Evolutionary conservation across 2,113 vertebrate genomes (phyloP).

Genomic region (Anser cygnoides): DNA sequence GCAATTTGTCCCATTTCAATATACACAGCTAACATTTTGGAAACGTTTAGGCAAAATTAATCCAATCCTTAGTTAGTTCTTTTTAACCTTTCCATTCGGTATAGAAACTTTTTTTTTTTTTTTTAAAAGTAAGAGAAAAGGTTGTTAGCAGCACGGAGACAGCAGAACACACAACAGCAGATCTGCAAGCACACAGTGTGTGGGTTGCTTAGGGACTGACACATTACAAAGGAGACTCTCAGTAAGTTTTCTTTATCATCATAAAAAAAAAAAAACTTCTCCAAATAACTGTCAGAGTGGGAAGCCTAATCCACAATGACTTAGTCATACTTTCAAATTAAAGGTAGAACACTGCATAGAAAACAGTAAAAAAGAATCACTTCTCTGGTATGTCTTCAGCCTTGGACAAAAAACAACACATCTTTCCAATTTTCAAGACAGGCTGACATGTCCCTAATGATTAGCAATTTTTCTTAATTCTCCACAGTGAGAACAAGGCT

Average conservation of each 20-base stretch:
- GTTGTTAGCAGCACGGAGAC: background rate
- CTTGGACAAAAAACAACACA: conserved; percentile 4
- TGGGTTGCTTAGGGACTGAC: conserved; percentile 22
- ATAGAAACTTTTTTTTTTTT: background rate
- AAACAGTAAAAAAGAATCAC: background rate
- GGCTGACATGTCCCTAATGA: conserved; percentile 11
- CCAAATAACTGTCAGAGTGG: conserved; percentile 35
- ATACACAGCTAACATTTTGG: background rate
- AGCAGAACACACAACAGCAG: background rate
- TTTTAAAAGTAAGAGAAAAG: background rate
- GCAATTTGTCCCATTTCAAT: background rate
- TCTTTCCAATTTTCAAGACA: conserved; percentile 17
- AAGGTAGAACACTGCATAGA: background rate
- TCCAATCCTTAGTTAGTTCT: background rate
- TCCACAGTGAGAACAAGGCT: conserved; percentile 10
- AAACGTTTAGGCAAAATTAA: background rate
- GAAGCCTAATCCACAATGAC: conserved; percentile 29
- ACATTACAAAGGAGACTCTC: conserved; percentile 13
- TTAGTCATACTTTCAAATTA: conserved; percentile 53
- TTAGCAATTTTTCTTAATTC: conserved; percentile 49
- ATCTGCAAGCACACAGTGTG: background rate
- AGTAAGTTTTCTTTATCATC: conserved; percentile 18
- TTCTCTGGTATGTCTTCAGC: conserved; percentile 14
- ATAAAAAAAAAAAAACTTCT: background rate
- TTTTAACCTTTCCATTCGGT: background rate